phyloP scores from a whole-genome alignment of 92 coral and sea anemone species.

The Meandrina meandrites region DNA sequence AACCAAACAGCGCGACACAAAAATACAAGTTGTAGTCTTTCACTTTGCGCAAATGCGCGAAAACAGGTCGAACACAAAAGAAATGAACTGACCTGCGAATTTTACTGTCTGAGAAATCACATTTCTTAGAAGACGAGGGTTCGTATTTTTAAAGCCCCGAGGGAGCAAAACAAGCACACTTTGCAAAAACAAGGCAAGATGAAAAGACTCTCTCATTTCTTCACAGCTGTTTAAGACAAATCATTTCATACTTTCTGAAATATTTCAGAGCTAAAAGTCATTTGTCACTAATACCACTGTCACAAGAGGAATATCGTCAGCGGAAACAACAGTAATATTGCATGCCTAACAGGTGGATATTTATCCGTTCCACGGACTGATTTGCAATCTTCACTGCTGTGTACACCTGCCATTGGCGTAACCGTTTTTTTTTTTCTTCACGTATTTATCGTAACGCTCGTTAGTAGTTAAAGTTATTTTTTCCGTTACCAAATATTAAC shows the following conservation, averaged over 20 bases:
- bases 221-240: not conserved
- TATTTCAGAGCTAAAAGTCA: not conserved
- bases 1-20: not conserved
- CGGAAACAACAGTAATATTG: not conserved
- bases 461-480: not conserved
- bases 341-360: conserved; percentile 2
- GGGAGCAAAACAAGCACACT: not conserved
- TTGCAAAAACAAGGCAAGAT: not conserved
- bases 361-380: not conserved
- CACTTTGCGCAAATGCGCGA: not conserved
- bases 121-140: not conserved
- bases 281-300: not conserved
- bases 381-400: not conserved
- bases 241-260: not conserved
- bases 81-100: not conserved
- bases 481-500: not conserved
- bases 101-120: not conserved
- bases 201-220: not conserved
- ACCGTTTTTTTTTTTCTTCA: not conserved
- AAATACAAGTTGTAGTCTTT: not conserved
- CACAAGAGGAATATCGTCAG: not conserved
- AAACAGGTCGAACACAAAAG: not conserved
- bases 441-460: not conserved
- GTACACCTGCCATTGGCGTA: not conserved
- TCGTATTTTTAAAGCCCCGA: not conserved